Evolutionary conservation across 2,113 vertebrate genomes (phyloP).

Genomic region (Pogonocichla stellata): DNA sequence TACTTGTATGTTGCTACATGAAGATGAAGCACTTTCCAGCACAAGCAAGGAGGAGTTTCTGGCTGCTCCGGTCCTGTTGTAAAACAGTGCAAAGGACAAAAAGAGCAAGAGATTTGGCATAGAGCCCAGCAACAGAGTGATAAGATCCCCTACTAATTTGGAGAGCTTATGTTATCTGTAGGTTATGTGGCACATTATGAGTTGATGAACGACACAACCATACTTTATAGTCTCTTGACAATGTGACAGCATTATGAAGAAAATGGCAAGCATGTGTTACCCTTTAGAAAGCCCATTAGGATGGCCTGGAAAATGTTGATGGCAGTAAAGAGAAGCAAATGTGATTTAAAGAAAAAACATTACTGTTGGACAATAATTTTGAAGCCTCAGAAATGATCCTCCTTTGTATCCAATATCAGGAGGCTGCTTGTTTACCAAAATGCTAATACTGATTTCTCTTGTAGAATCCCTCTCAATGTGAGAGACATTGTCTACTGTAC

Average conservation of each 20-base stretch:
- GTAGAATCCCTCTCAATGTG: conserved; percentile 93
- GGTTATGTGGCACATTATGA: neutral
- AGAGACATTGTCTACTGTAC: conserved; percentile 98
- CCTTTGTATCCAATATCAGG: neutral
- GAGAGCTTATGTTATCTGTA: neutral
- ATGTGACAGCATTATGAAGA: neutral
- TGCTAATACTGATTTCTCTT: conserved; percentile 32
- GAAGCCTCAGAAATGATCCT: neutral
- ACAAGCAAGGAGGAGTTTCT: neutral
- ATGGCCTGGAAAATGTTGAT: neutral
- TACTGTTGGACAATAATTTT: neutral
- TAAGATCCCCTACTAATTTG: neutral
- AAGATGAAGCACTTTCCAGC: neutral
- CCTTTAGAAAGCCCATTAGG: neutral
- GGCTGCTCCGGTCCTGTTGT: neutral
- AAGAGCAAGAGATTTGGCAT: neutral
- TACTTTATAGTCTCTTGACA: neutral
- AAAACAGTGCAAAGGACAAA: neutral
- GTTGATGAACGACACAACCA: neutral
- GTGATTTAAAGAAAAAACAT: neutral
- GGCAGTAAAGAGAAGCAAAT: neutral
- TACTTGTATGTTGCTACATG: neutral
- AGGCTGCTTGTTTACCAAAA: conserved; percentile 27
- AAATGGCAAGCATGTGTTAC: neutral
- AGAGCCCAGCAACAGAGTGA: neutral